These are phyloP conservation scores for Strigamia crassipes DNA, from an alignment of 2,888 invertebrate genomes.

Conservation along the genomic window DNA sequence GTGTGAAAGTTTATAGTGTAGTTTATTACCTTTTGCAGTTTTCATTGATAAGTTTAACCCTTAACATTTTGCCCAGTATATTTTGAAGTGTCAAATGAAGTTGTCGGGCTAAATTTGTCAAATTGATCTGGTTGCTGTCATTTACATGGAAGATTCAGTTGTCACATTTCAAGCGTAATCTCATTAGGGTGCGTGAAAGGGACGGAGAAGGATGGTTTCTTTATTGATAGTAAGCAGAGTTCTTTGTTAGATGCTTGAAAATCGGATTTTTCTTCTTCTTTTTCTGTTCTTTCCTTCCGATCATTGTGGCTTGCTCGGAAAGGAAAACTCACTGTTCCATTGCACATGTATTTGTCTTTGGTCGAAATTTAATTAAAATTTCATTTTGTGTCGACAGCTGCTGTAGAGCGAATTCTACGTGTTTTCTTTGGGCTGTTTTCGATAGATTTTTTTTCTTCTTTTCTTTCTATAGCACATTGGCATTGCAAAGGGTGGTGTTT, in stretches of 20 bases:
- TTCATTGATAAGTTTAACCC: too few relatives aligned
- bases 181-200: not conserved
- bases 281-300: not conserved
- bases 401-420: not conserved
- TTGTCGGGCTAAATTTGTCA: not conserved
- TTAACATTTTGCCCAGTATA: too few relatives aligned
- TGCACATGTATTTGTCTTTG: constrained; percentile 1
- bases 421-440: not conserved
- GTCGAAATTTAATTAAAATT: constrained; percentile 10
- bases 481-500: not conserved
- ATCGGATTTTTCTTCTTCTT: not conserved
- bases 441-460: not conserved
- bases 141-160: constrained; percentile 1
- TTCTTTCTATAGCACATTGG: not conserved
- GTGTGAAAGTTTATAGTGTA: too few relatives aligned
- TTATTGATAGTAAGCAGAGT: not conserved
- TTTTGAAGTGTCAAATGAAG: too few relatives aligned
- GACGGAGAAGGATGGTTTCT: constrained; percentile 6
- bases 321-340: not conserved
- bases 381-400: constrained; percentile 10
- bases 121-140: not conserved
- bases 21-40: too few relatives aligned
- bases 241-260: not conserved
- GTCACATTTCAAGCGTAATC: not conserved
- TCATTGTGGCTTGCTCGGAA: constrained; percentile 5